Evolutionary conservation across 2,888 invertebrate species (phyloP), one percentile per base, ranked within the genome.

Genomic region (Thecophora atra): DNA sequence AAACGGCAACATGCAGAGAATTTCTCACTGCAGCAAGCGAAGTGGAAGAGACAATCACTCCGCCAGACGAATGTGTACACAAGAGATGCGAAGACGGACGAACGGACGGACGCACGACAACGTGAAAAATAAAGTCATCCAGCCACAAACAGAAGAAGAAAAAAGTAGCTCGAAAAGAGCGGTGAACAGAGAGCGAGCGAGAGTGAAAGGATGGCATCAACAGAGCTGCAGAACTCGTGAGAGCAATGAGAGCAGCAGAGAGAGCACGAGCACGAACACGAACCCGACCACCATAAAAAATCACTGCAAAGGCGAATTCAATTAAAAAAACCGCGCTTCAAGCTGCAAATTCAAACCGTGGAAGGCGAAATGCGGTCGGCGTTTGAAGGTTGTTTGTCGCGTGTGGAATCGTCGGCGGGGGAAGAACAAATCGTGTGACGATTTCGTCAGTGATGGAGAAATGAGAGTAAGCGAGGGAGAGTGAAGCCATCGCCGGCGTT

Each of bases 71-170:
- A 60, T 26, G n/a, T n/a, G n/a, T n/a, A n/a, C n/a, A n/a, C n/a
- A n/a, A n/a, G n/a, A 24, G 51, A 58, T 58, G 44, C 26, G 30
- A 21, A 69, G 30, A 58, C 58, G 63, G n/a, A 71, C 58, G 24
- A 7, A 51, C 19, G 58, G 19, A 62, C 30, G 52, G 42, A 1
- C 47, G 13, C 5, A n/a, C 19, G 19, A 62, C 47, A 62, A 21
- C 44, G 37, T 54, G 51, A n/a, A 47, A 44, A 64, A 68, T 65
- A 73, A 72, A 74, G 73, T 76, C 69, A 30, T 54, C 26, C 63
- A 73, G 72, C 19, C 66, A 73, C 71, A 62, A 72, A 58, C 13
- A 24, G 21, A n/a, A 68, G 60, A 44, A 76, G 74, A 51, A 47
- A n/a, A 47, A 5, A 47, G 2, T 37, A 11, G n/a, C n/a, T n/a